Percentiles rank a stretch among this genome's conserved stretches.
These are phyloP conservation scores for Aphelocoma californica DNA, from an alignment of 2,797 vertebrate species.

Conservation along the genomic window DNA sequence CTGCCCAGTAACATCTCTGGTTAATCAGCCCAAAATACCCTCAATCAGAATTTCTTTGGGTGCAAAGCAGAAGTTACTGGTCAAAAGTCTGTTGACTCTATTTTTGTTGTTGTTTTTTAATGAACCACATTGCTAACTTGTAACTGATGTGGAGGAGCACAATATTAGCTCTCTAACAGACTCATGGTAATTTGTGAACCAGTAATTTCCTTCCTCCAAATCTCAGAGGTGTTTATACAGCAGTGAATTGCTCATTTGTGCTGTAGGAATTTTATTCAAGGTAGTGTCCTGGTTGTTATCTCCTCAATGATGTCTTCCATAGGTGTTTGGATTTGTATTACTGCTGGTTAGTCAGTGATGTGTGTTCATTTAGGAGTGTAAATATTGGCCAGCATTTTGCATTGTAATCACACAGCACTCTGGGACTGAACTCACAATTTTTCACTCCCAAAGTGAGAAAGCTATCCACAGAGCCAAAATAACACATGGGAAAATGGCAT, in stretches of 20 bases:
- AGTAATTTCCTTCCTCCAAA: neutral
- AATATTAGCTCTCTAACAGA: neutral
- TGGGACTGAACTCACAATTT: neutral
- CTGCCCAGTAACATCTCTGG: neutral
- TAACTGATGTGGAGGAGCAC: neutral
- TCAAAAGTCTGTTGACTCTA: neutral
- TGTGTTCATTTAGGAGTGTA: slow-evolving; percentile 39
- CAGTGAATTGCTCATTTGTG: slow-evolving; percentile 15
- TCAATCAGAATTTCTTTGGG: neutral
- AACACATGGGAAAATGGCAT: neutral
- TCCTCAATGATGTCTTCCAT: neutral
- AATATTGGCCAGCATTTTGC: neutral
- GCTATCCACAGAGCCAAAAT: neutral
- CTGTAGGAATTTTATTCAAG: slow-evolving; percentile 9
- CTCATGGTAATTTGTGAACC: slow-evolving; percentile 18
- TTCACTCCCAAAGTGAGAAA: neutral
- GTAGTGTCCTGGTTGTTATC: slow-evolving; percentile 5
- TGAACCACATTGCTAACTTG: neutral
- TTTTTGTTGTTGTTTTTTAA: neutral
- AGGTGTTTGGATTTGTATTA: slow-evolving; percentile 24
- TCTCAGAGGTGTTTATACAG: slow-evolving; percentile 26
- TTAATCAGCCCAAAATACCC: neutral
- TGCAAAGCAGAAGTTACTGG: neutral
- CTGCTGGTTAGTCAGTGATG: neutral
- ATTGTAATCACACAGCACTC: slow-evolving; percentile 11